A percentile compares a stretch with the other conserved stretches of the same genome.
Evolutionary conservation across 2,113 vertebrate genomes (phyloP).

Genomic region (Rhinogobius similis): DNA sequence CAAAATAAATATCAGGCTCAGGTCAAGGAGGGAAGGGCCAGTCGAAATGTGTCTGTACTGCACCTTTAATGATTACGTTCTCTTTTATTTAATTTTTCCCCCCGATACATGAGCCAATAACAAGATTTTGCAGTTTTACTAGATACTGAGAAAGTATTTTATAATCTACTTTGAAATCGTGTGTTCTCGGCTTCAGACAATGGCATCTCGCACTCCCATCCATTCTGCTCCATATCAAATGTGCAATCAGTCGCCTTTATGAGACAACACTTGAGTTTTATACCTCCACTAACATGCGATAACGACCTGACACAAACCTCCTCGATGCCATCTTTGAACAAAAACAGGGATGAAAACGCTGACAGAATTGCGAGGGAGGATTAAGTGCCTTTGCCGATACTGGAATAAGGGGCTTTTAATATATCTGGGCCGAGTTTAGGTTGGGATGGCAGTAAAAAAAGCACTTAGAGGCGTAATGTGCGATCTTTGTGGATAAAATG

Average conservation of each 20-base stretch:
- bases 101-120: neutral
- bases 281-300: constrained; percentile 28
- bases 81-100: no score
- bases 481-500: constrained; percentile 70
- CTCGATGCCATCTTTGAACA: constrained; percentile 11
- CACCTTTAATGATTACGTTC: no score
- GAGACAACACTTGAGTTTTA: constrained; percentile 43
- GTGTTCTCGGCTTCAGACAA: neutral
- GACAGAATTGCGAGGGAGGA: constrained; percentile 32
- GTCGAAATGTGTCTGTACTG: no score
- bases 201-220: constrained; percentile 8
- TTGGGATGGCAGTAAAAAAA: constrained; percentile 56
- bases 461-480: constrained; percentile 71
- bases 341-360: constrained; percentile 27
- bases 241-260: constrained; percentile 40
- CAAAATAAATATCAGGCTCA: no score
- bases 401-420: constrained; percentile 59
- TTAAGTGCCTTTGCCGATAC: constrained; percentile 17
- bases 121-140: neutral
- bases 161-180: neutral
- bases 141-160: neutral
- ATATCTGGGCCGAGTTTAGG: constrained; percentile 59
- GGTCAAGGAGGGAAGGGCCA: no score
- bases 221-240: constrained; percentile 15
- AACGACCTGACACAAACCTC: constrained; percentile 27